Percentiles rank a stretch among this genome's conserved stretches.
These are phyloP conservation scores for Spodoptera frugiperda DNA, from an alignment of 1,140 invertebrate genomes.

Conservation along the genomic window DNA sequence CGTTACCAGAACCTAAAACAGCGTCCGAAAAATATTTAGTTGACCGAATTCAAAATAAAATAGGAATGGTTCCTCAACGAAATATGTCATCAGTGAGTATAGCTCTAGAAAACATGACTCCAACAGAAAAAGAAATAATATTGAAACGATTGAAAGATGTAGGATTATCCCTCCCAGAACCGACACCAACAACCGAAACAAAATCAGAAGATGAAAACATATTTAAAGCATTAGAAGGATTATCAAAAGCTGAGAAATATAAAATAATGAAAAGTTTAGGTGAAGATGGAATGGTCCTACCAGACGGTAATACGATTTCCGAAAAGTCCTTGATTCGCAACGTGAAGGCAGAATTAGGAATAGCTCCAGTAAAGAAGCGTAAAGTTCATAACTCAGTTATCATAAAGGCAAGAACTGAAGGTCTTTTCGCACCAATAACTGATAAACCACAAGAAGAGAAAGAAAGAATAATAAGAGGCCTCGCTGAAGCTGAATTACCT, in stretches of 20 bases:
- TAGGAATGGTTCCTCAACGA: slow-evolving; percentile 53
- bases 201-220: slow-evolving; percentile 48
- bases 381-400: too few species aligned
- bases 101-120: slow-evolving; percentile 58
- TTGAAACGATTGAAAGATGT: slow-evolving; percentile 50
- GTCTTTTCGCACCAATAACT: slow-evolving; percentile 53
- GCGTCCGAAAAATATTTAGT: slow-evolving; percentile 56
- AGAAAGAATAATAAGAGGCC: slow-evolving; percentile 51
- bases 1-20: slow-evolving; percentile 56
- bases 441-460: slow-evolving; percentile 57
- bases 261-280: slow-evolving; percentile 48
- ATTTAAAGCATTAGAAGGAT: slow-evolving; percentile 57
- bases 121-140: slow-evolving; percentile 59
- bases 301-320: slow-evolving; percentile 54
- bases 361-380: neutral
- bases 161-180: slow-evolving; percentile 59
- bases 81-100: slow-evolving; percentile 40
- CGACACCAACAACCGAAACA: slow-evolving; percentile 46
- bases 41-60: slow-evolving; percentile 48
- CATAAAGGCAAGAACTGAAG: slow-evolving; percentile 52
- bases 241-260: slow-evolving; percentile 55
- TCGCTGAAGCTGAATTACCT: slow-evolving; percentile 44
- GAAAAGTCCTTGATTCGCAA: slow-evolving; percentile 56
- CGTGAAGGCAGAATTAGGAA: slow-evolving; percentile 46
- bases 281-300: slow-evolving; percentile 46